A percentile compares a stretch with the other conserved stretches of the same genome.
These are phyloP conservation scores for Trachops cirrhosus DNA, from an alignment of 2,797 vertebrate genomes.

Conservation along the genomic window DNA sequence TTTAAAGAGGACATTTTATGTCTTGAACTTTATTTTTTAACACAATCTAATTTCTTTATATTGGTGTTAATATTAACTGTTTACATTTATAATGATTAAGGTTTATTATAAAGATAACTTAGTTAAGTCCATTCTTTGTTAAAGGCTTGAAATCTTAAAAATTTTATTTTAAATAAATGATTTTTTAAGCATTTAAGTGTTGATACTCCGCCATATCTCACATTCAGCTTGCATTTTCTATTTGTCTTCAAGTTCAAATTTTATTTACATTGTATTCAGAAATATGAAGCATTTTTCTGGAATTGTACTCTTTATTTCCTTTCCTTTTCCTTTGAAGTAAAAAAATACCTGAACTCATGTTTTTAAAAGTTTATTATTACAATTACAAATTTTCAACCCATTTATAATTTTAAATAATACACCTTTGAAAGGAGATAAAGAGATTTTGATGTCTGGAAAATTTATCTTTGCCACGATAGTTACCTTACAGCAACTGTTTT, in stretches of 20 bases:
- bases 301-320: not conserved
- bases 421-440: conserved; percentile 28
- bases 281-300: not conserved
- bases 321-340: conserved; percentile 16
- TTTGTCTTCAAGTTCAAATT: conserved; percentile 37
- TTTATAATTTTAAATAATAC: not conserved
- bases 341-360: not conserved
- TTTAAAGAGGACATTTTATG: conserved; percentile 2
- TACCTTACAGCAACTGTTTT: conserved; percentile 65
- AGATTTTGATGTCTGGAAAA: conserved; percentile 42
- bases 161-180: conserved; percentile 1
- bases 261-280: conserved; percentile 27
- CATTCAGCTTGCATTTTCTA: conserved; percentile 39
- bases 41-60: not conserved
- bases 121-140: not conserved
- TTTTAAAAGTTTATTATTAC: conserved; percentile 21
- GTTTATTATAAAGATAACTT: conserved; percentile 39
- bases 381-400: conserved; percentile 13
- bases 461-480: conserved; percentile 16
- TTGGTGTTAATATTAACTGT: not conserved
- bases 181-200: conserved; percentile 29
- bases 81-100: not conserved
- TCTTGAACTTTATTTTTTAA: not conserved
- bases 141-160: conserved; percentile 13
- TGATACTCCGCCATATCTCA: conserved; percentile 66